Base-by-base conservation (phyloP, 2,113 vertebrate genomes). In the Theristicus caerulescens region DNA sequence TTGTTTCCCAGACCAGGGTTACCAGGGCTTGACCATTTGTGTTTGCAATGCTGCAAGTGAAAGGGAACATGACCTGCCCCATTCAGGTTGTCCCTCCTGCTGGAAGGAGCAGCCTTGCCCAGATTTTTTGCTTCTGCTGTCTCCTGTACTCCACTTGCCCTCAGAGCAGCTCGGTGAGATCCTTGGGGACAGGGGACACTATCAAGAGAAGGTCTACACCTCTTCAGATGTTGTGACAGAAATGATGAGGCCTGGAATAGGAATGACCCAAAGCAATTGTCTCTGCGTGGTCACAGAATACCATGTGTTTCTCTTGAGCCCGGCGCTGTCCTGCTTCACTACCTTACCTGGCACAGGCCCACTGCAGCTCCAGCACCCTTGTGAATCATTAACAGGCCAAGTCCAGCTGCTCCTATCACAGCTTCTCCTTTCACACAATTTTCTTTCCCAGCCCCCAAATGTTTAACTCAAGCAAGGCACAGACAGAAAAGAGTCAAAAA, bases 21-120 rank as follows among this genome's bases (percentile, higher is more conserved):
- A 96, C 86, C 78, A 74, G 89, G 55, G 93, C 93, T 95, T 97
- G 82, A 91, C 95, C 54, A 40, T 87, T 54, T 91, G 32, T 76
- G 57, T 93, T 87, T 79, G 79, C 64, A 87, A 20, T 11, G 42
- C 62, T 61, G 40, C 40, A 66, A 82, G 51, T 40, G 86, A 72
- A 97, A 85, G 29, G 58, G 67, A 97, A 24, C 58, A 3, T 59
- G 74, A 91, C 67, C 91, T 94, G 59, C 76, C 49, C 58, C 27
- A 12, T 82, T 85, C n/a, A 51, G 59, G 51, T 38, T 85, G 12
- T 86, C 55, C n/a, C 18, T 85, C 55, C 64, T 58, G 27, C 52
- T 86, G 34, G 58, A 78, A 87, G 38, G 27, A 77, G 58, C 16
- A 65, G 25, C 46, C 49, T 80, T 72, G n/a, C n/a, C n/a, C 17